phyloP scores from a whole-genome alignment of 2,113 vertebrate species.

The Mus spicilegus region DNA sequence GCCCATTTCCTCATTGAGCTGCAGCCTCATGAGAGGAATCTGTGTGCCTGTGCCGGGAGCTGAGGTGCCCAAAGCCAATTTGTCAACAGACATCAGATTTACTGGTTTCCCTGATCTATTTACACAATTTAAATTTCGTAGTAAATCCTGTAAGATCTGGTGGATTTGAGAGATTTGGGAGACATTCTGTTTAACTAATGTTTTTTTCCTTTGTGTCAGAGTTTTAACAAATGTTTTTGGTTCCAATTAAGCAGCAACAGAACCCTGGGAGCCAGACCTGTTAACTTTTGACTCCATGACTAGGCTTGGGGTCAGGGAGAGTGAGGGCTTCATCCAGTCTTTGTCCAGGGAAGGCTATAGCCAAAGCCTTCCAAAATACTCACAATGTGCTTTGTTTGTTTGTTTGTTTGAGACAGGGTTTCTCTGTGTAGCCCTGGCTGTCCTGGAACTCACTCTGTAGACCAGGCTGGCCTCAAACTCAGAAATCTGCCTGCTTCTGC shows the following conservation, averaged over 20 bases:
- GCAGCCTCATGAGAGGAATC: fast-evolving
- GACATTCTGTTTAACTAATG: conserved; percentile 5
- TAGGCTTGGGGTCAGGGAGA: background rate
- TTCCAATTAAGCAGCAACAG: background rate
- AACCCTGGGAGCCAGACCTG: background rate
- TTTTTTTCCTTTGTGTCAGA: conserved; percentile 4
- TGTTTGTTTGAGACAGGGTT: no score
- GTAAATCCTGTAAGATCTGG: background rate
- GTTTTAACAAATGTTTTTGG: conserved; percentile 59
- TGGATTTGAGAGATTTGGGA: conserved; percentile 4
- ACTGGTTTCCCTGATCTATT: conserved; percentile 13
- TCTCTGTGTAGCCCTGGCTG: no score
- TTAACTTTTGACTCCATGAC: background rate
- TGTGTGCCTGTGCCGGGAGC: background rate
- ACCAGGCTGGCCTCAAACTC: no score
- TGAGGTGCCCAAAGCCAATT: background rate
- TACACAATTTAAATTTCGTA: background rate
- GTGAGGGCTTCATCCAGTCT: background rate
- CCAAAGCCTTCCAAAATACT: background rate
- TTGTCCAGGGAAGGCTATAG: background rate
- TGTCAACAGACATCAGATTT: background rate
- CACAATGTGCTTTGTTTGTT: background rate
- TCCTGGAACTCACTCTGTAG: no score
- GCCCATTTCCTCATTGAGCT: fast-evolving
- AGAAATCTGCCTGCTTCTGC: no score